Evolutionary conservation across 2,888 invertebrate genomes (phyloP).

Genomic region (Cephus pulcher): DNA sequence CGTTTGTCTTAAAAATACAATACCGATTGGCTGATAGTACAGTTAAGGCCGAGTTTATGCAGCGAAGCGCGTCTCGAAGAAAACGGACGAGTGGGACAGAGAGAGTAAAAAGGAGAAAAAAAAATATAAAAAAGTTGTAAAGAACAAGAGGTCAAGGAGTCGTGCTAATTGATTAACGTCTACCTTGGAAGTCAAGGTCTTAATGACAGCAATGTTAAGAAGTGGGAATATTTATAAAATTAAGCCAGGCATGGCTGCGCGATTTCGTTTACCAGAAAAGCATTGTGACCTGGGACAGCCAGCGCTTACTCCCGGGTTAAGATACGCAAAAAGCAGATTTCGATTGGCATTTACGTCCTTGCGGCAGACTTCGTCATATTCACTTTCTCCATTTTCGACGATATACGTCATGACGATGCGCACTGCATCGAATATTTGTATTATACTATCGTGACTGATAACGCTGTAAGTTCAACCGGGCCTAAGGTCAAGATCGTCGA

Average conservation of each 20-base stretch:
- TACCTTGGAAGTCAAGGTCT: background rate
- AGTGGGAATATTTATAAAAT: background rate
- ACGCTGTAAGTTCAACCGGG: background rate
- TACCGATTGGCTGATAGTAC: no score
- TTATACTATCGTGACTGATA: background rate
- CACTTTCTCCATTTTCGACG: background rate
- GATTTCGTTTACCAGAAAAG: no score
- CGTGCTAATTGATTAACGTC: background rate
- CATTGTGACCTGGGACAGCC: no score
- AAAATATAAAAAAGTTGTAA: no score
- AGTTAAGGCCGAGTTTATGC: no score
- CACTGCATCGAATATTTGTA: background rate
- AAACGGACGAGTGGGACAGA: background rate
- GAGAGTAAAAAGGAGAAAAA: no score
- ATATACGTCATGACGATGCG: background rate
- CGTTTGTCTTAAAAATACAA: no score
- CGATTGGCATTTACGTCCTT: background rate
- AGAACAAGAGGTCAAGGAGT: no score
- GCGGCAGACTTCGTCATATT: background rate
- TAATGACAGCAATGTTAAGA: no score
- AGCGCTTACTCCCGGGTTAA: background rate
- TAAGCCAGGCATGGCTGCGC: no score
- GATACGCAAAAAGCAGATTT: background rate
- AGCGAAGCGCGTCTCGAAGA: no score
- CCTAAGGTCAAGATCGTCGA: background rate